Base-by-base conservation (phyloP, 2,888 invertebrate species). In the Lithophane socia region DNA sequence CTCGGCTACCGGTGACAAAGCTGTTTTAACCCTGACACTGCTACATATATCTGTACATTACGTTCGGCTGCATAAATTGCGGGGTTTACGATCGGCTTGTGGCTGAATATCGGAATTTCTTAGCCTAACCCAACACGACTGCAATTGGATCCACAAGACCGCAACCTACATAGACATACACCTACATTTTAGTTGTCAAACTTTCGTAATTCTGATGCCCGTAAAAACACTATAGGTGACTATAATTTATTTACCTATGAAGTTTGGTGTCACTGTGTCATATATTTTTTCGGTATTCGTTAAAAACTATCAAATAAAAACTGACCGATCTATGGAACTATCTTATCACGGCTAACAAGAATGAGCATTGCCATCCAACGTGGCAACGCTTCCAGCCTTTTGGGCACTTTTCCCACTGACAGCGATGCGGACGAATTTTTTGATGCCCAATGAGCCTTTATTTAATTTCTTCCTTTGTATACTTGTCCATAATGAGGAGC, bases 11-110 rank as follows among this genome's bases (percentile, higher is more conserved):
- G 68, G 63, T 67, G 71, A 83, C 73, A 72, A 76, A 84, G 70
- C 63, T 68, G 73, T 69, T 73, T 74, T 56, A 75, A 73, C 63
- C 42, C 74, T 70, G 58, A 75, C 56, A 70, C 73, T 70, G 56
- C 72, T 63, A 56, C 52, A 29, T 56, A 76, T 64, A 60, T 70
- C 71, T 85, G 58, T 61, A 64, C 37, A 66, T 70, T 74, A 75
- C 75, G 52, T 69, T 67, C n/a, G 44, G 63, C 54, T 75, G 67
- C 83, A 79, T 75, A 79, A 54, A 83, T 79, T 79, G 56, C 5
- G 13, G 47, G 47, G 70, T 78, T 86, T 83, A 83, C 86, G 66
- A 83, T 60, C 75, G 52, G 44, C 13, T 70, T 73, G 42, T 52
- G 16, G 29, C 21, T 47, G 56, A 58, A 80, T 73, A 69, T 84